Percentiles rank a stretch among this genome's conserved stretches.
phyloP scores from a whole-genome alignment of 2,888 invertebrate genomes.

The Linnaemya vulpina region DNA sequence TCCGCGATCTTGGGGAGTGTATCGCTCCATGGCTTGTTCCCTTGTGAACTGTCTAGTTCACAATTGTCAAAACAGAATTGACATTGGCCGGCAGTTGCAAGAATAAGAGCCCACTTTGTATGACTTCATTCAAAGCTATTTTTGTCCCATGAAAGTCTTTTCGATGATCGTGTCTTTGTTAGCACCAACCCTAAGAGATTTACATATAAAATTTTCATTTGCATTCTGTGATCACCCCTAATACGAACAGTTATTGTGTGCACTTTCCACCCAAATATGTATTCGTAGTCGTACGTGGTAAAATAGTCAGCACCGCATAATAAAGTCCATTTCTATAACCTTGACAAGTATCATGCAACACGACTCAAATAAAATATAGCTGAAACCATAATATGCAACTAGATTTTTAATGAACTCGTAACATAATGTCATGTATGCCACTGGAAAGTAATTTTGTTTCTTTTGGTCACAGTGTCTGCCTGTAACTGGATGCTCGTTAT shows the following conservation, averaged over 20 bases:
- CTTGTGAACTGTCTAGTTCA: too few relatives aligned
- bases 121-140: too few relatives aligned
- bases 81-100: too few relatives aligned
- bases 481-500: conserved; percentile 36
- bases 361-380: conserved; percentile 45
- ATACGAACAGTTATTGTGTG: background rate
- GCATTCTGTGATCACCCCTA: conserved; percentile 28
- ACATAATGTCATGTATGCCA: conserved; percentile 48
- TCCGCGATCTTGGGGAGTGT: too few relatives aligned
- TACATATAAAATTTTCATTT: too few relatives aligned
- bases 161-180: too few relatives aligned
- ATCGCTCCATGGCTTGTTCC: too few relatives aligned
- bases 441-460: conserved; percentile 43
- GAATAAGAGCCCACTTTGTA: too few relatives aligned
- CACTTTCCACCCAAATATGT: conserved; percentile 28
- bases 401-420: conserved; percentile 67
- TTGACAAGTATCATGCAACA: conserved; percentile 60
- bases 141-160: too few relatives aligned
- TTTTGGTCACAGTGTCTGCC: conserved; percentile 49
- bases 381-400: conserved; percentile 59
- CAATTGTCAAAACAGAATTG: too few relatives aligned
- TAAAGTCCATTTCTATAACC: conserved; percentile 64
- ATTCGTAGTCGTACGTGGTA: background rate
- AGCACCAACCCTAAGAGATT: too few relatives aligned
- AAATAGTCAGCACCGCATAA: conserved; percentile 45